phyloP scores from a whole-genome alignment of 2,797 vertebrate species.

The Limosa lapponica region DNA sequence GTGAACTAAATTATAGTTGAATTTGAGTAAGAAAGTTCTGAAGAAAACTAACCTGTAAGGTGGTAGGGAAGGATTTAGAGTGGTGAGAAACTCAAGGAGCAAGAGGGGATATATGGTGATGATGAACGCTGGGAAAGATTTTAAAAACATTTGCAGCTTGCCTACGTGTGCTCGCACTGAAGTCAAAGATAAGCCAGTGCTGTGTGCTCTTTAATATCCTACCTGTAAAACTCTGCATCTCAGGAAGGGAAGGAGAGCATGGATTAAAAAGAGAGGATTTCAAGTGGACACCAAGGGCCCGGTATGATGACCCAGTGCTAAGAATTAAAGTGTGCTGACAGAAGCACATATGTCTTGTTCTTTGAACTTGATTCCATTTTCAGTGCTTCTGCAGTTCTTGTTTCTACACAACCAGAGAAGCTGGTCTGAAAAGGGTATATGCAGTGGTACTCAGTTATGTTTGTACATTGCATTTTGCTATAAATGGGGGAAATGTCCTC shows the following conservation, averaged over 20 bases:
- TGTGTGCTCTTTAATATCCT: background rate
- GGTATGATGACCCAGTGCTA: background rate
- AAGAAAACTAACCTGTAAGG: background rate
- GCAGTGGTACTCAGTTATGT: background rate
- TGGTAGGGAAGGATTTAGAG: background rate
- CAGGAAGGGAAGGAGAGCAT: background rate
- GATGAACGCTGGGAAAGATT: background rate
- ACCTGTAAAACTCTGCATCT: background rate
- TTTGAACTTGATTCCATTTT: conserved; percentile 11
- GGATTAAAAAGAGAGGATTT: conserved; percentile 42
- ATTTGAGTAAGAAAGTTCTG: background rate
- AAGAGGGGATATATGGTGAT: background rate
- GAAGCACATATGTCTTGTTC: background rate
- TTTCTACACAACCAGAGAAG: background rate
- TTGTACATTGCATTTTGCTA: background rate
- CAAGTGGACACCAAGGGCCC: background rate
- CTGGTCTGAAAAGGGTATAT: background rate
- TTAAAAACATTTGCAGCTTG: background rate
- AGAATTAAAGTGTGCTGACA: background rate
- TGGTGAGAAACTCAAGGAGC: background rate
- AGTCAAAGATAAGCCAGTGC: background rate
- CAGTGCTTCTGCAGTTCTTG: background rate
- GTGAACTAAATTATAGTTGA: background rate
- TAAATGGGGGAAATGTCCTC: background rate
- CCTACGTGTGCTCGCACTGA: background rate